Evolutionary conservation across 1,140 invertebrate species (phyloP), one percentile per base, ranked within the genome.

Genomic region (Myzus persicae): DNA sequence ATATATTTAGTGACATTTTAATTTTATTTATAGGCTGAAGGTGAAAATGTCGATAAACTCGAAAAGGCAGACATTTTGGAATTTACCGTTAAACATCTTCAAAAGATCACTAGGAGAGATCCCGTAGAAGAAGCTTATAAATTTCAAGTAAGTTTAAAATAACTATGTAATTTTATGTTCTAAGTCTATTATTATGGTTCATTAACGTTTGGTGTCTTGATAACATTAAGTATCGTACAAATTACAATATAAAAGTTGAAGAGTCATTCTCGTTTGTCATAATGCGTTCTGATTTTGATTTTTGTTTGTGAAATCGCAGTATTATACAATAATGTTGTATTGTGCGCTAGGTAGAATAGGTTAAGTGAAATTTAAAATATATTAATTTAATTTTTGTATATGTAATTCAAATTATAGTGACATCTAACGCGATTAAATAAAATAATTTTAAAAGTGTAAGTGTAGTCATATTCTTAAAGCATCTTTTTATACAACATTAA

Each of bases 11-110:
- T 22, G n/a, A n/a, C 1, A 46, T 46, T 22, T 20, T 36, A 8
- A 20, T 11, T 91, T 42, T 44, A n/a, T 44, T 82, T 46, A 14
- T 94, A 95, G 93, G 94, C 95, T n/a, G 95, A 96, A 94, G 95
- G 95, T 3, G 95, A 96, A 94, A 95, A 95, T 93, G 95, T 95
- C 9, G 97, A 97, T 95, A 97, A 97, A 94, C 94, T 97, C 94
- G 97, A 97, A 94, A 97, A 97, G 94, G 97, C 97, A 22, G 97
- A 97, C 94, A 97, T 97, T 93, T 95, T 97, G 46, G 97, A 97
- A 94, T 95, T 97, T 95, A 97, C 97, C 0, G 97, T 97, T 1
- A 95, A 96, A 93, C 96, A 97, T 94, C 94, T 97, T 42, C 95
- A 96, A 94, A 95, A 97, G 94, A 96, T 97, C 14, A 93, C 94